These are phyloP conservation scores for Cactoblastis cactorum DNA, from an alignment of 2,888 invertebrate species.

Conservation along the genomic window DNA sequence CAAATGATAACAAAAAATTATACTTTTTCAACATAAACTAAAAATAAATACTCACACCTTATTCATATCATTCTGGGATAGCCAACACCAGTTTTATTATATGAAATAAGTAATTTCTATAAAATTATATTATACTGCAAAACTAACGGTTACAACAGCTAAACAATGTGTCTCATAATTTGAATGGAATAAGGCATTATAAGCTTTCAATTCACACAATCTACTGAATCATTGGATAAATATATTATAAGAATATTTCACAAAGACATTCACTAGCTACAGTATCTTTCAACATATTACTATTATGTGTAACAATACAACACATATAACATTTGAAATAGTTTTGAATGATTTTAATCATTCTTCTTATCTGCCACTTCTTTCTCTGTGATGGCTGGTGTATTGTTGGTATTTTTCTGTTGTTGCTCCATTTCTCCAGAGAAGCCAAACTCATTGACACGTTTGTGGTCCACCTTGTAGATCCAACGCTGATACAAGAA, in stretches of 20 bases:
- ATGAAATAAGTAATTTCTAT: neutral
- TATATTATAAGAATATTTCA: conserved; percentile 1
- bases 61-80: neutral
- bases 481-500: conserved; percentile 99
- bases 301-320: conserved; percentile 11
- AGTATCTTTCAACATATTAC: conserved; percentile 1
- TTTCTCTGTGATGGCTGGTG: conserved; percentile 54
- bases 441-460: conserved; percentile 99
- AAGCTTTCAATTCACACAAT: conserved; percentile 1
- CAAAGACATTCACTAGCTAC: neutral
- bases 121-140: neutral
- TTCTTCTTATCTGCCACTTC: conserved; percentile 64
- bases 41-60: neutral
- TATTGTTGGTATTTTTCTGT: conserved; percentile 51
- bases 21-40: neutral
- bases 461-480: conserved; percentile 96
- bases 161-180: neutral
- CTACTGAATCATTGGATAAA: conserved; percentile 1
- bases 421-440: conserved; percentile 92
- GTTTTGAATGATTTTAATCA: conserved; percentile 43
- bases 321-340: conserved; percentile 10
- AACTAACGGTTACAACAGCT: neutral
- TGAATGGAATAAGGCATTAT: neutral
- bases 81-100: neutral
- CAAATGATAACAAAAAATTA: neutral